Base-by-base conservation (phyloP, 1,140 invertebrate species). In the Leptopilina clavipes region DNA sequence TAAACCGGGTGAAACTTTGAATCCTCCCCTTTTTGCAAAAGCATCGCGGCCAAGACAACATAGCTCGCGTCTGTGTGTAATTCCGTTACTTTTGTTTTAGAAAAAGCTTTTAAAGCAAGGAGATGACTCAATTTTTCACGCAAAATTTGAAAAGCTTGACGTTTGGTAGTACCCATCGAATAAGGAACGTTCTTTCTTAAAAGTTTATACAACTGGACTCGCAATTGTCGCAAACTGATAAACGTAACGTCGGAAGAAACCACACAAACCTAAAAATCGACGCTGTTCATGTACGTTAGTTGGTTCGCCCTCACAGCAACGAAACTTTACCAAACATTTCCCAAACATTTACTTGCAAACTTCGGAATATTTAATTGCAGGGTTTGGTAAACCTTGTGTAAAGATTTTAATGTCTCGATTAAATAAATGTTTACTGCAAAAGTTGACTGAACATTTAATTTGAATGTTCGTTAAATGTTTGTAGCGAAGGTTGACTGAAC, bases 221-320 rank as follows among this genome's bases (percentile, higher is more conserved):
- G 81, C 85, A 12, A 88, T 80, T 12, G 75, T 37, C 3, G 85
- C 59, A 76, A 82, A 88, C 7, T 22, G 18, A 3, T 74, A 72
- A 2, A 87, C 81, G 72, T 86, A 86, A 79, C 77, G 82, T 17
- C 84, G 56, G 75, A 88, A 86, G 80, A 86, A 88, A 70, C 79
- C 81, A 3, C 82, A 82, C 65, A 88, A 54, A 14, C 86, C 86
- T 9, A 89, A 40, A 77, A 86, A 89, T 18, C 77, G 45, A 71
- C 88, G 76, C 3, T 87, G 44, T 73, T 82, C 44, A 59, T 85
- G 85, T 1, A 84, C 79, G 43, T 83, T 86, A 14, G 56, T 73
- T 10, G 88, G 89, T 48, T 74, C 40, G n/a, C n/a, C n/a, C n/a
- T n/a, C n/a, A n/a, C n/a, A n/a, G n/a, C n/a, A n/a, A n/a, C n/a